A percentile compares a stretch with the other conserved stretches of the same genome.
These are phyloP conservation scores for Manacus vitellinus DNA, from an alignment of 2,113 vertebrate genomes.

Conservation along the genomic window DNA sequence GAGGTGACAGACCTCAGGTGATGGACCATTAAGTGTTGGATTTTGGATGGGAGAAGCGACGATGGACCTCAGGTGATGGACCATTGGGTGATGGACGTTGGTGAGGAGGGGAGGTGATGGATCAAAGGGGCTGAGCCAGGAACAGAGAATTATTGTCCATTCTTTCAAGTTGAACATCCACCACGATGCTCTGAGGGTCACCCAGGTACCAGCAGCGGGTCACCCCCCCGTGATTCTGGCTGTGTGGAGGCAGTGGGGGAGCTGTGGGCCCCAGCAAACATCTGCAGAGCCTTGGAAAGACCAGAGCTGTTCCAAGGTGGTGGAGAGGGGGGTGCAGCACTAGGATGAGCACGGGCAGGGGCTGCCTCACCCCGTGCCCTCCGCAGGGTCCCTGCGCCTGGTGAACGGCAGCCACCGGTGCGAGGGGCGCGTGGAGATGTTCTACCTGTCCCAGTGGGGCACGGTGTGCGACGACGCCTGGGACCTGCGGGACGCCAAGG, in stretches of 20 bases:
- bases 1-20: neutral
- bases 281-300: neutral
- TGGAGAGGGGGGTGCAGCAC: fast-evolving
- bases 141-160: neutral
- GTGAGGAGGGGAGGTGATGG: neutral
- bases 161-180: neutral
- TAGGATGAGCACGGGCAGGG: fast-evolving
- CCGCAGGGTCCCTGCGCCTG: constrained; percentile 82
- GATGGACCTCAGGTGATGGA: neutral
- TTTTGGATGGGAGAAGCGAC: too few relatives aligned
- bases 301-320: fast-evolving
- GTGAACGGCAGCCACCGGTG: constrained; percentile 84
- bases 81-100: neutral
- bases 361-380: neutral
- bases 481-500: constrained; percentile 87
- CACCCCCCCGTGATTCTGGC: neutral
- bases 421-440: constrained; percentile 93
- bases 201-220: neutral
- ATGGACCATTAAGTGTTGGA: neutral
- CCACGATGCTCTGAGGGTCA: fast-evolving
- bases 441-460: constrained; percentile 85
- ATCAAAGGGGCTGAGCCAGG: neutral
- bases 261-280: neutral
- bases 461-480: constrained; percentile 95
- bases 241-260: too few relatives aligned